Percentiles rank a stretch among this genome's conserved stretches.
These are phyloP conservation scores for Neosilurus mollespiculum DNA, from an alignment of 2,797 vertebrate genomes.

Conservation along the genomic window DNA sequence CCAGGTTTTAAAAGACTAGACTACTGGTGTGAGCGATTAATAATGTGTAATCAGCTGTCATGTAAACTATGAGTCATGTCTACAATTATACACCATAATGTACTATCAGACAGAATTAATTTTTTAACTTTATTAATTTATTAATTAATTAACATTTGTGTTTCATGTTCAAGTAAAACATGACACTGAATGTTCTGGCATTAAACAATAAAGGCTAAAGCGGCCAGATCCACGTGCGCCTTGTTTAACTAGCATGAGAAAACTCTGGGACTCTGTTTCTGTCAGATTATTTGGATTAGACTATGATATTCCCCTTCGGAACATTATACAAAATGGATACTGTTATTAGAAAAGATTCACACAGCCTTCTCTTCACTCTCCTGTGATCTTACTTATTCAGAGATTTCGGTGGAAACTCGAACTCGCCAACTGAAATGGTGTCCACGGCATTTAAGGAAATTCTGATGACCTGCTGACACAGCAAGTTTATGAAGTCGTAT, in stretches of 20 bases:
- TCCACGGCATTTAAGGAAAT: conserved; percentile 86
- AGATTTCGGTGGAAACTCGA: conserved; percentile 91
- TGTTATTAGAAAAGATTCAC: neutral
- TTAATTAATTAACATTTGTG: neutral
- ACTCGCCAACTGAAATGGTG: conserved; percentile 89
- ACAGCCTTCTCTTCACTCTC: too few relatives aligned
- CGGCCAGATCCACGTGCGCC: neutral
- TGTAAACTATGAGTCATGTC: neutral
- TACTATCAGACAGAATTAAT: too few relatives aligned
- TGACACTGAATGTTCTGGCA: neutral
- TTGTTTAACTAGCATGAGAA: neutral
- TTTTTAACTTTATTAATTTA: too few relatives aligned
- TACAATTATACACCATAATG: neutral
- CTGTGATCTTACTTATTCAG: conserved; percentile 84
- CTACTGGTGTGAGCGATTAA: neutral
- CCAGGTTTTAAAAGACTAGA: neutral
- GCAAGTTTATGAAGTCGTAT: conserved; percentile 93
- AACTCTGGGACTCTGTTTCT: neutral
- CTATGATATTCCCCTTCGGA: neutral
- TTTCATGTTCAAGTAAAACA: neutral
- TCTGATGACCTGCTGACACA: conserved; percentile 90
- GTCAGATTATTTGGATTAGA: neutral
- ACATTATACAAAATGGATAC: neutral
- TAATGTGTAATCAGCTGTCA: neutral
- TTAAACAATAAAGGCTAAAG: neutral